phyloP scores from a whole-genome alignment of 53 echinoderm and acorn worm genomes.

The Actinopyga echinites region DNA sequence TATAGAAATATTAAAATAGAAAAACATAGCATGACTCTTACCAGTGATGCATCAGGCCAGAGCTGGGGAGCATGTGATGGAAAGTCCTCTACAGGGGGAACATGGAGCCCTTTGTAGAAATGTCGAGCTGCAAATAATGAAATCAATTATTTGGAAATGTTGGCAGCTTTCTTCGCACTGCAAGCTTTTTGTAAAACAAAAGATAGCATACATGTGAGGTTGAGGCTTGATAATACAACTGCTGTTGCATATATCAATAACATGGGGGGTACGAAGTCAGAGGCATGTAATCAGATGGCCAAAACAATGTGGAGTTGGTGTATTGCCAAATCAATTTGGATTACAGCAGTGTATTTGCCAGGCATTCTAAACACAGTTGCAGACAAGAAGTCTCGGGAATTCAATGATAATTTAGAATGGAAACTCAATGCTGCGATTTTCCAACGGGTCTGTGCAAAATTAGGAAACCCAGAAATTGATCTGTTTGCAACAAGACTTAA shows the following conservation, averaged over 20 bases:
- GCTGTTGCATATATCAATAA: constrained; percentile 49
- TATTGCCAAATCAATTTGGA: constrained; percentile 36
- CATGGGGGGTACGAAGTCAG: constrained; percentile 55
- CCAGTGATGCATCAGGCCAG: constrained; percentile 50
- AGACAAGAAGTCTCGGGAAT: constrained; percentile 54
- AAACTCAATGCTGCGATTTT: constrained; percentile 27
- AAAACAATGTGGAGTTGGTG: constrained; percentile 55
- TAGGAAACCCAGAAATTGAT: constrained; percentile 58
- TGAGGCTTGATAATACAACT: constrained; percentile 50
- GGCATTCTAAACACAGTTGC: constrained; percentile 51
- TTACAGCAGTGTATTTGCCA: constrained; percentile 55
- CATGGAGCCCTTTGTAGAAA: constrained; percentile 32
- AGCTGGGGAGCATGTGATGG: constrained; percentile 59
- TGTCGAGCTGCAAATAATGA: neutral
- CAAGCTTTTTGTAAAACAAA: constrained; percentile 31
- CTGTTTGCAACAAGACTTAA: constrained; percentile 66
- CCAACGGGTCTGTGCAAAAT: neutral
- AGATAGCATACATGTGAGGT: constrained; percentile 31
- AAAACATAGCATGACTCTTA: neutral
- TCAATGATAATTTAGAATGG: constrained; percentile 51
- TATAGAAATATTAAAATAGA: neutral
- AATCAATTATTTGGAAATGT: constrained; percentile 38
- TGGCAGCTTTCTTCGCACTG: constrained; percentile 23
- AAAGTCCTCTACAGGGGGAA: constrained; percentile 43
- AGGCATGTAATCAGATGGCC: constrained; percentile 49